Evolutionary conservation across 1,140 invertebrate species (phyloP), one percentile per base, ranked within the genome.

Genomic region (Papilio polyxenes): DNA sequence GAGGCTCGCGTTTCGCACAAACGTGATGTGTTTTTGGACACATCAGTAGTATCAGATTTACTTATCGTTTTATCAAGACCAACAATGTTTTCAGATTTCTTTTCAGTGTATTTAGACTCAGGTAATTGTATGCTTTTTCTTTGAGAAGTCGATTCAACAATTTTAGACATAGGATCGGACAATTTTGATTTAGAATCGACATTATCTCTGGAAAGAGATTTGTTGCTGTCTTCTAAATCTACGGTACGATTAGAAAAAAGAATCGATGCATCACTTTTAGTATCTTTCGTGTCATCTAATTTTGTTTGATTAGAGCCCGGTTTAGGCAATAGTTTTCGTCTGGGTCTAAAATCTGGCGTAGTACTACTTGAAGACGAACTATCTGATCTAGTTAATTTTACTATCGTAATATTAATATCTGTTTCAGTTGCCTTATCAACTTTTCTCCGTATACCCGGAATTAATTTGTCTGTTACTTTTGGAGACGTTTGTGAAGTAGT

Each of bases 311-410:
- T 69, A 37, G 10, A 69, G 4, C 44, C 69, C 15, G 59, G n/a
- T 65, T 80, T 65, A 23, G 40, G n/a, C 7, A 49, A 51, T 69
- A 80, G 13, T 69, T 80, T 80, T 69, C 78, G 56, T 69, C 59
- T 69, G 10, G 78, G 78, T 49, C 78, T 80, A 69, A 80, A 80
- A 69, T 80, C 78, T 49, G 78, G 78, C 37, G 78, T 69, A 13
- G 59, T 80, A 48, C 78, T 80, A 69, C 78, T 80, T 3, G 78
- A 79, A 40, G 77, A 79, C 23, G 77, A 69, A 65, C 78, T 80
- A 80, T 80, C 78, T 51, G 78, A 80, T 80, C 78, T 80, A 49
- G 40, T 49, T 69, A 80, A 80, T 69, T 80, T 80, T 20, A 80
- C 78, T 80, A 65, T 80, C 7, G 56, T 80, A 4, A 80, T 80